Evolutionary conservation across 2,797 vertebrate genomes (phyloP), one percentile per base, ranked within the genome.

Genomic region (Microctenopoma lineatum): DNA sequence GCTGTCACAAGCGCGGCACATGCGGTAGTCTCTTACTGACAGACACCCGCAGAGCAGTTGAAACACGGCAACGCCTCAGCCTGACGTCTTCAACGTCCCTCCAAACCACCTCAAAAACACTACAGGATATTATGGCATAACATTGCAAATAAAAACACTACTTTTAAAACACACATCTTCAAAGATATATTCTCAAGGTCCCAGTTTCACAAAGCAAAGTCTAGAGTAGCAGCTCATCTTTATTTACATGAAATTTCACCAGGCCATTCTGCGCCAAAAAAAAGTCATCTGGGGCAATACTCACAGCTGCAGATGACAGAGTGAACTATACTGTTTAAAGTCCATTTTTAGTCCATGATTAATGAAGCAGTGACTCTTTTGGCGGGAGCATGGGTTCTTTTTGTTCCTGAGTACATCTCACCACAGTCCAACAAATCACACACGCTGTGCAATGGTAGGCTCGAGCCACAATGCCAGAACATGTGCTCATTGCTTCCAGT

Each of bases 391-490:
- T 4, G 44, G 54, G 41, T 75, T 61, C 54, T 54, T 51, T 59
- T 76, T 57, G 75, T 87, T 84, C 88, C 89, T 87, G 85, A 90
- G 89, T 80, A 34, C 64, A 69, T 83, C 80, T 79, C 81, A 62
- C 51, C 64, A 18, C 14, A 50, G 55, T 75, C 64, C 73, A 77
- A 65, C 67, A 55, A 62, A 26, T 34, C 75, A 10, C 58, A 55
- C 36, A 52, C 1, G 73, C 26, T 36, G 70, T 25, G 63, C 59
- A 45, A 18, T 16, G 32, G 66, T 45, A 54, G 56, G 74, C 68
- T 70, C 26, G 7, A 51, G 51, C 51, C 65, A 45, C 41, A 39
- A 69, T 18, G 39, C 59, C 54, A 7, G 26, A 34, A 61, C n/a
- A 21, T 79, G 73, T 67, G 61, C 78, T 80, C 59, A 18, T 58